Base-by-base conservation (phyloP, 2,888 invertebrate genomes). In the Unio delphinus region DNA sequence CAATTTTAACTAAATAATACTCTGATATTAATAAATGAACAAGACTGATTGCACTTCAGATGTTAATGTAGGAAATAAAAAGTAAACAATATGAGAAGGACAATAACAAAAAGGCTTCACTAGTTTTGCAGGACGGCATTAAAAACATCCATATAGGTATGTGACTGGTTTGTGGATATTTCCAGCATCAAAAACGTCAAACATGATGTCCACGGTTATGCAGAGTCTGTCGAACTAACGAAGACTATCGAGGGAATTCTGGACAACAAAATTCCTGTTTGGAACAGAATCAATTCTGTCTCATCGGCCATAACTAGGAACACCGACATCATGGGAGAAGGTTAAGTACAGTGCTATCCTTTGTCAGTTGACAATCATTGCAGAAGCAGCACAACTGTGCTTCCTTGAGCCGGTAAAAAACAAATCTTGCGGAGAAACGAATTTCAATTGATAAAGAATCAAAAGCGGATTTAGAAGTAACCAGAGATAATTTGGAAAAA, bases 231-330 rank as follows among this genome's bases (percentile, higher is more conserved):
- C 7, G 75, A 64, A n/a, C 71, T 84, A 57, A 73, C 80, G 11
- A 66, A 74, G 5, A 70, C 72, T 1, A 74, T 84, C 6, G 74
- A 80, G 54, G 55, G 65, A 18, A 55, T 69, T 45, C 45, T 15
- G 45, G 45, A 45, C 6, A 63, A 62, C 20, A 60, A 72, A 6
- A 75, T 80, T 1, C 73, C 77, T 55, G 70, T 75, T n/a, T 84
- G 84, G 84, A 73, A 78, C 55, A 78, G 72, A 67, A 76, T 82
- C 28, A 83, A 83, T 61, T 78, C 83, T 11, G 80, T 83, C 17
- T 81, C 83, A 0, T 83, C 84, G 0, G 80, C 84, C 7, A 80
- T 84, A 23, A 63, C 73, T 15, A 68, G 83, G 56, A 67, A 63
- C 80, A 1, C 84, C 84, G 15, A 82, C 76, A 28, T 74, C 77